Percentiles rank a stretch among this genome's conserved stretches.
phyloP scores from a whole-genome alignment of 92 coral and sea anemone species.

The Siderastrea siderea region DNA sequence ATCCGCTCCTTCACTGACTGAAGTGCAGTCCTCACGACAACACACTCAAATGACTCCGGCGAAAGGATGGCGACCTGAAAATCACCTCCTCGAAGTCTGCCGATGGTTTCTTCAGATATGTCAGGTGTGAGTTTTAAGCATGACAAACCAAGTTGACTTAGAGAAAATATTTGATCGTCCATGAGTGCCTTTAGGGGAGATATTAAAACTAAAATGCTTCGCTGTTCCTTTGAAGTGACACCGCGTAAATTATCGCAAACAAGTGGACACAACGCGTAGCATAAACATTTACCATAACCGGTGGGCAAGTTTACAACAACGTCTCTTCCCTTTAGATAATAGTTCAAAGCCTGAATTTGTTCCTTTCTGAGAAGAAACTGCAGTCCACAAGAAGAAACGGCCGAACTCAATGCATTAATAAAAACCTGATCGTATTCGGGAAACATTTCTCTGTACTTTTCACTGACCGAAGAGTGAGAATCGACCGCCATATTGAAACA shows the following conservation, averaged over 20 bases:
- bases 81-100: conserved; percentile 25
- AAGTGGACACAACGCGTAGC: conserved; percentile 44
- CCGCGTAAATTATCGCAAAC: conserved; percentile 41
- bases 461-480: not conserved
- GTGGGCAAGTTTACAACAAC: conserved; percentile 59
- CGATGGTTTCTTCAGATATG: conserved; percentile 17
- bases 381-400: not conserved
- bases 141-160: conserved; percentile 27
- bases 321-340: conserved; percentile 28
- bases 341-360: conserved; percentile 34
- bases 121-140: conserved; percentile 39
- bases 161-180: conserved; percentile 41
- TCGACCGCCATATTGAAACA: too few relatives aligned
- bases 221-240: conserved; percentile 17
- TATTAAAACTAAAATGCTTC: conserved; percentile 44
- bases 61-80: conserved; percentile 35
- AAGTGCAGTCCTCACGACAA: conserved; percentile 16
- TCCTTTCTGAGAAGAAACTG: conserved; percentile 6
- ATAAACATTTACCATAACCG: conserved; percentile 46
- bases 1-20: conserved; percentile 26
- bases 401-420: conserved; percentile 1
- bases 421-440: conserved; percentile 9
- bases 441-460: not conserved
- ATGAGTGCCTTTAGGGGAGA: conserved; percentile 37
- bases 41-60: conserved; percentile 56